A percentile compares a stretch with the other conserved stretches of the same genome.
These are phyloP conservation scores for Aplidium turbinatum DNA, from an alignment of 23 tunicate genomes.

Conservation along the genomic window DNA sequence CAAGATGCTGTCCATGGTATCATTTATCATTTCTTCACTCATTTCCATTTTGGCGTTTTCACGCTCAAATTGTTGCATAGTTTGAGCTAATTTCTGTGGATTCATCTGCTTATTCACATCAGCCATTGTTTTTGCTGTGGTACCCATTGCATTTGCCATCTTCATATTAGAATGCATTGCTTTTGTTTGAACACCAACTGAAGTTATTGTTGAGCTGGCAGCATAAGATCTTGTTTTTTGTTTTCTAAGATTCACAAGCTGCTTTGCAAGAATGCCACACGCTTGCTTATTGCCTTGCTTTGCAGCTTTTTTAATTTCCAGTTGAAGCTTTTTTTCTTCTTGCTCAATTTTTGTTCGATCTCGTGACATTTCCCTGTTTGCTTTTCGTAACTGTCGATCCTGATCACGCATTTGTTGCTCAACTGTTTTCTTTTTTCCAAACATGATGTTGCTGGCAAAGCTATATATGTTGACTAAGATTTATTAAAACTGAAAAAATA, in stretches of 20 bases:
- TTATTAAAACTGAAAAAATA: too few relatives aligned
- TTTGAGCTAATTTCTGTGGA: slow-evolving; percentile 84
- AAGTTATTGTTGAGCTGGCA: slow-evolving; percentile 76
- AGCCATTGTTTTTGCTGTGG: slow-evolving; percentile 94
- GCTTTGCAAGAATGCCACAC: slow-evolving; percentile 90
- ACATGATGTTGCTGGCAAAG: slow-evolving; percentile 37
- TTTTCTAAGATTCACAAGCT: slow-evolving; percentile 79
- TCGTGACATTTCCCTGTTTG: slow-evolving; percentile 78
- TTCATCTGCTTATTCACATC: slow-evolving; percentile 93
- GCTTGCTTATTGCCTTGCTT: slow-evolving; percentile 93
- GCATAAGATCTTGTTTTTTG: slow-evolving; percentile 88
- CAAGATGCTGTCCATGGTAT: slow-evolving; percentile 73
- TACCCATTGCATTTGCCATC: slow-evolving; percentile 98
- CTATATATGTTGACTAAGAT: too few relatives aligned
- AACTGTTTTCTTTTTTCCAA: slow-evolving; percentile 95
- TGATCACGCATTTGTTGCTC: slow-evolving; percentile 91
- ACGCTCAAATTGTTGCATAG: slow-evolving; percentile 89
- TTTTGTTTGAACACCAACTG: slow-evolving; percentile 85
- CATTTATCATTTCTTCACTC: slow-evolving; percentile 98
- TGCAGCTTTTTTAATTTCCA: slow-evolving; percentile 98
- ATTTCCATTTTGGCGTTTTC: slow-evolving; percentile 92
- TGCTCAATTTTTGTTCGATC: slow-evolving; percentile 78
- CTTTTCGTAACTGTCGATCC: slow-evolving; percentile 75
- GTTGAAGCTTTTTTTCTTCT: slow-evolving; percentile 90
- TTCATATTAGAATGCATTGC: slow-evolving; percentile 97